These are phyloP conservation scores for Diglossa brunneiventris DNA, from an alignment of 2,113 vertebrate genomes.

Conservation along the genomic window DNA sequence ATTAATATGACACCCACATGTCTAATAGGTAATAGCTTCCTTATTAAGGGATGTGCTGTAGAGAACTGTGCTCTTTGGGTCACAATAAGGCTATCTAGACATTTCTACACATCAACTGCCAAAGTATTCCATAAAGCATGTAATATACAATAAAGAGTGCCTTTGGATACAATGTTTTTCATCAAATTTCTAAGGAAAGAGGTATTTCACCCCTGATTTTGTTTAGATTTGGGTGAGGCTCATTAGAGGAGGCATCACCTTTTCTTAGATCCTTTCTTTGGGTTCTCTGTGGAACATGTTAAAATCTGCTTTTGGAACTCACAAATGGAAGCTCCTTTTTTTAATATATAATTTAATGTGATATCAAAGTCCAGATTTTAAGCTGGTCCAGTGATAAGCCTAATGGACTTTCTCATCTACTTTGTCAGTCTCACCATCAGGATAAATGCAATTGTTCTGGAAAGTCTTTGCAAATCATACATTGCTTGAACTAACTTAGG, in stretches of 20 bases:
- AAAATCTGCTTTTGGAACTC: background rate
- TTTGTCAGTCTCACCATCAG: background rate
- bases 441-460: background rate
- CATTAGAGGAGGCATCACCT: background rate
- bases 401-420: background rate
- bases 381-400: background rate
- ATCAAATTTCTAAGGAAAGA: background rate
- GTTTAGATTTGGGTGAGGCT: background rate
- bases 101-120: background rate
- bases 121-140: background rate
- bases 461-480: background rate
- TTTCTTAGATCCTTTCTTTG: background rate
- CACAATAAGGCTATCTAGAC: background rate
- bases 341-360: background rate
- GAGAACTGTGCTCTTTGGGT: background rate
- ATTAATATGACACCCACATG: background rate
- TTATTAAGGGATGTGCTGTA: background rate
- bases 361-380: background rate
- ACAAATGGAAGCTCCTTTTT: rapidly evolving
- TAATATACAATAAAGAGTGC: background rate
- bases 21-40: background rate
- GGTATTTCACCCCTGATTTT: background rate
- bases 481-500: background rate
- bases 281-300: background rate
- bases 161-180: background rate